Conservation (phyloP, 1,140 invertebrate species). For the Bilobella aurantiaca region DNA sequence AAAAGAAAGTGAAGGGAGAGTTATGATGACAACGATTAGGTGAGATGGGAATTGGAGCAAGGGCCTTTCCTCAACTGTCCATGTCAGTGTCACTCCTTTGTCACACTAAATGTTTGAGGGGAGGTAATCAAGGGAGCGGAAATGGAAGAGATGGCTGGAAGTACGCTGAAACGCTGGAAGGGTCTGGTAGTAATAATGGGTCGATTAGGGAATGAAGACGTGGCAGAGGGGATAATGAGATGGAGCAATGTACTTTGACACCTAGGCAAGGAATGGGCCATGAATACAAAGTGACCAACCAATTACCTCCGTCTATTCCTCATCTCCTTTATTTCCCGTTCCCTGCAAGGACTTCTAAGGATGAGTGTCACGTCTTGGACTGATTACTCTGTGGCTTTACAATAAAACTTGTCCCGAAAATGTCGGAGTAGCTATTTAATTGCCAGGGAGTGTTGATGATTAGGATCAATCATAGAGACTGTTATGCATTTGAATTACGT, state of each 20-base stretch:
- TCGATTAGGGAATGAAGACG: too few relatives aligned
- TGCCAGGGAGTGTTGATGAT: background rate
- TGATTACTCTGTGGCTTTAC: background rate
- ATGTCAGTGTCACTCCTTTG: too few relatives aligned
- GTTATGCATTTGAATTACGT: too few relatives aligned
- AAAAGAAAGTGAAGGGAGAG: background rate
- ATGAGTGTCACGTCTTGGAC: background rate
- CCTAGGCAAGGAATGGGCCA: background rate
- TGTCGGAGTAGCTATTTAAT: background rate
- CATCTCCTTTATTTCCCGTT: background rate
- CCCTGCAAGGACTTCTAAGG: background rate
- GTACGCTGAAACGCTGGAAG: too few relatives aligned
- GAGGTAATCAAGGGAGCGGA: too few relatives aligned
- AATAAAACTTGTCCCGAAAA: background rate
- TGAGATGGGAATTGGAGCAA: background rate
- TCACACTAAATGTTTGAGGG: too few relatives aligned
- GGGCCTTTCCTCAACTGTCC: too few relatives aligned
- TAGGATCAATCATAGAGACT: too few relatives aligned
- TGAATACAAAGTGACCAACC: background rate
- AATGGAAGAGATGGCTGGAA: too few relatives aligned
- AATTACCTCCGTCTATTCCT: background rate
- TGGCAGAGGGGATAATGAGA: constrained; percentile 2
- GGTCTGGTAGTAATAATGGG: too few relatives aligned
- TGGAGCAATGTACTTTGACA: background rate
- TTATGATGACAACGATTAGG: constrained; percentile 6